Base-by-base conservation (phyloP, 2,888 invertebrate genomes). In the Plagiodera versicolora region DNA sequence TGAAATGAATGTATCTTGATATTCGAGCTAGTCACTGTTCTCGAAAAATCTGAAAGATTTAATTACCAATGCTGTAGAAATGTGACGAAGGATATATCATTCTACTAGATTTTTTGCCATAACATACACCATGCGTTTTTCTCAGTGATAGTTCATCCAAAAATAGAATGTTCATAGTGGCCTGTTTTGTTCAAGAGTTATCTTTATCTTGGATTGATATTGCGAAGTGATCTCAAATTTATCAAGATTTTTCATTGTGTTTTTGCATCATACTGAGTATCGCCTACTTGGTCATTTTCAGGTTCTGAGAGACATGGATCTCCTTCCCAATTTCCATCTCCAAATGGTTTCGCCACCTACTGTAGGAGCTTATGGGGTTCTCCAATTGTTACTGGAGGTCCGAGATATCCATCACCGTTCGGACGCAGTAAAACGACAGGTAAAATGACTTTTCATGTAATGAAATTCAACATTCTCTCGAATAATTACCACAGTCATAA, bases 321-420 rank as follows among this genome's bases (percentile, higher is more conserved):
- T 10, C 66, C 70, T 17, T 55, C 66, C 11, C 61, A 63, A 30
- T 68, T 69, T 47, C 72, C 77, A 17, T 68, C 79, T 24, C 70
- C 74, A 11, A 69, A 73, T 17, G 77, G 77, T 11, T 79, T 79
- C 64, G 75, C 78, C 28, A 76, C 75, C 14, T 81, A 80, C 66
- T 80, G 79, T 65, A 70, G 78, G 60, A 77, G 75, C 52, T 65
- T 81, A 18, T 81, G 81, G 81, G 77, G 76, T 3, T 70, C 78
- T 3, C 77, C 79, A 4, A 66, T 80, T 20, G 65, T 79, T 47
- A 73, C 77, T 8, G 75, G 72, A 19, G 74, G 71, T 20, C 75
- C 75, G 8, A 71, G 75, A 66, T 78, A 75, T 61, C 64, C 77
- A 56, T 69, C 77, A 20, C 67, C 74, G 24, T 66, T 78, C 51